phyloP scores from a whole-genome alignment of 2,113 vertebrate genomes.

The Camelus bactrianus region DNA sequence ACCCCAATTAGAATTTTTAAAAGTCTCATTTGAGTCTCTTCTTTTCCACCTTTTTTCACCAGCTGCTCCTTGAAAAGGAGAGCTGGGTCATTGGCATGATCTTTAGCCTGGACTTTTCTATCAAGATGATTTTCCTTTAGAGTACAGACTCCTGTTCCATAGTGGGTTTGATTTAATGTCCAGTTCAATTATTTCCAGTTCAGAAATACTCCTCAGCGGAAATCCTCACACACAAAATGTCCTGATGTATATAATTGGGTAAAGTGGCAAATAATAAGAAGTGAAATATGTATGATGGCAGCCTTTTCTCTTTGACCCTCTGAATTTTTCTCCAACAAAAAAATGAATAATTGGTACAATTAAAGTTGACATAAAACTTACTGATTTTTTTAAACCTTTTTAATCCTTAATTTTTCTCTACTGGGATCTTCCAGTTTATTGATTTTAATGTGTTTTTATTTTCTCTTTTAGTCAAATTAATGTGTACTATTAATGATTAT shows the following conservation, averaged over 20 bases:
- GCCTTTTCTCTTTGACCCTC: neutral
- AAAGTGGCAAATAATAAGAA: constrained; percentile 71
- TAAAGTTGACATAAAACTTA: neutral
- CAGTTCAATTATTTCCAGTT: constrained; percentile 66
- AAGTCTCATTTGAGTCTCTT: neutral
- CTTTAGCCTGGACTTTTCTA: constrained; percentile 18
- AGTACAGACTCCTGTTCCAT: neutral
- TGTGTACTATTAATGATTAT: neutral
- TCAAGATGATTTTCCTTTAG: constrained; percentile 22
- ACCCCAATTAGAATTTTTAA: neutral
- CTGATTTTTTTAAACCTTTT: neutral
- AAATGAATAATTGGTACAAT: constrained; percentile 27
- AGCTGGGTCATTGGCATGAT: neutral
- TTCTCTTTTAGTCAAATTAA: constrained; percentile 18
- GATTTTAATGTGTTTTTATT: neutral
- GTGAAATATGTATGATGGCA: constrained; percentile 66
- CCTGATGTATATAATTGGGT: constrained; percentile 47
- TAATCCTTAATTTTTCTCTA: constrained; percentile 28
- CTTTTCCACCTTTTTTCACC: neutral
- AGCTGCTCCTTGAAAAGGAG: neutral
- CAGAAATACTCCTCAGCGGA: constrained; percentile 33
- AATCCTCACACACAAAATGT: constrained; percentile 25
- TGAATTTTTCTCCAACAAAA: constrained; percentile 42
- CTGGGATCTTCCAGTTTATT: neutral
- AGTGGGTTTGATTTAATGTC: constrained; percentile 56